These are phyloP conservation scores for Propsilocerus akamusi DNA, from an alignment of 1,140 invertebrate species.

Conservation along the genomic window DNA sequence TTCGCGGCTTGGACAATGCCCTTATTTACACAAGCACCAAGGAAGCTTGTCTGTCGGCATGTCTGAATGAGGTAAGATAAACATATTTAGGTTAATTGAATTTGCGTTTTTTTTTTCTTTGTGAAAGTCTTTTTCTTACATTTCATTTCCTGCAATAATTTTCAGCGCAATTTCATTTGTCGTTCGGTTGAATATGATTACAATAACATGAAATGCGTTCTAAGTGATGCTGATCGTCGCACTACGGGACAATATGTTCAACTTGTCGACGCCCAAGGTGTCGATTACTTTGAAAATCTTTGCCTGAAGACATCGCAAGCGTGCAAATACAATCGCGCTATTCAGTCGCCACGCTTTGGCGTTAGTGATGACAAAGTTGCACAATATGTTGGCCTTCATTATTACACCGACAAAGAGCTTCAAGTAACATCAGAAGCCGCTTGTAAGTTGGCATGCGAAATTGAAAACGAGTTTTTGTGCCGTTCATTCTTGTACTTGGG, in stretches of 20 bases:
- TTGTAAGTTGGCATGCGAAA: constrained; percentile 74
- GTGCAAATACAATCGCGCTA: constrained; percentile 59
- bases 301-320: constrained; percentile 72
- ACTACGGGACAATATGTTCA: constrained; percentile 67
- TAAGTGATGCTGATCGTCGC: constrained; percentile 73
- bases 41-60: constrained; percentile 79
- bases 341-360: constrained; percentile 62
- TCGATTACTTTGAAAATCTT: constrained; percentile 92
- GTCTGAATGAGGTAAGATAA: constrained; percentile 62
- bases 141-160: not conserved
- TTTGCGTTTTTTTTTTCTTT: constrained; percentile 1
- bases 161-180: constrained; percentile 69
- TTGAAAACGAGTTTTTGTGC: constrained; percentile 84
- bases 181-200: constrained; percentile 88
- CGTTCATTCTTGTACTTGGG: constrained; percentile 75
- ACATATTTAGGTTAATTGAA: not conserved
- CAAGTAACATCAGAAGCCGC: constrained; percentile 67
- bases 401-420: constrained; percentile 84
- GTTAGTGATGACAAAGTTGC: constrained; percentile 78
- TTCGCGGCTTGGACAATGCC: constrained; percentile 74
- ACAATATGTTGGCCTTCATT: constrained; percentile 77
- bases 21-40: constrained; percentile 86
- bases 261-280: constrained; percentile 72
- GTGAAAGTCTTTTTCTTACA: constrained; percentile 8
- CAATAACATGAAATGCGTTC: constrained; percentile 72